Evolutionary conservation across 2,888 invertebrate genomes (phyloP), one percentile per base, ranked within the genome.

Genomic region (Torymus aiolomorphi): DNA sequence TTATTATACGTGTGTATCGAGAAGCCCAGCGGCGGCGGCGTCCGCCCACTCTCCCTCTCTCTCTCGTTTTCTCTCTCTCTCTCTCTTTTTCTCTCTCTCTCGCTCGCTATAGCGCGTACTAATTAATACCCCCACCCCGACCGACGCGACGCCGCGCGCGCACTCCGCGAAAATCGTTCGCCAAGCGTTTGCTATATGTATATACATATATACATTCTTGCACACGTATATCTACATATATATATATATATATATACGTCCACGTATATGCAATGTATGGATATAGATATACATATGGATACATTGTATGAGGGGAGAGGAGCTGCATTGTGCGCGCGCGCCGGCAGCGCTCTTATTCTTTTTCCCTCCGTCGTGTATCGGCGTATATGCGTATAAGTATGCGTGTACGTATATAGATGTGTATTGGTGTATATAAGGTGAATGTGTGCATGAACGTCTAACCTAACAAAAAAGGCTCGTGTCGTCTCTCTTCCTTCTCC

Each of bases 101-200:
- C 63, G 16, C 49, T 56, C 51, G 3, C 18, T 59, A 59, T 59
- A 65, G 66, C 70, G 13, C 56, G 42, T 31, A 52, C 83, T 85
- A 85, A 87, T 87, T 86, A 85, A 82, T 85, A 82, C 84, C 84
- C 86, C 86, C 87, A 84, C 85, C 83, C 42, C 42, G 42, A 42
- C 42, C 42, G 42, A 42, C 8, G 42, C 83, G 81, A 24, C 70
- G 72, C 81, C 82, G 8, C 42, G 42, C 42, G 42, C 42, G 42
- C 42, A 42, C 42, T 42, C 42, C 42, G 42, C 83, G 81, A 80
- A 78, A 81, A 80, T 82, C 85, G 63, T 82, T 83, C 83, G 84
- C 82, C 42, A 8, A 42, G 42, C 42, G 42, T 42, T 42, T 42
- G 51, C 3, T 2, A 61, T 24, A 24, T 52, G 12, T 49, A 66